Conservation (phyloP, 2,797 vertebrate genomes). For the Lacerta agilis region DNA sequence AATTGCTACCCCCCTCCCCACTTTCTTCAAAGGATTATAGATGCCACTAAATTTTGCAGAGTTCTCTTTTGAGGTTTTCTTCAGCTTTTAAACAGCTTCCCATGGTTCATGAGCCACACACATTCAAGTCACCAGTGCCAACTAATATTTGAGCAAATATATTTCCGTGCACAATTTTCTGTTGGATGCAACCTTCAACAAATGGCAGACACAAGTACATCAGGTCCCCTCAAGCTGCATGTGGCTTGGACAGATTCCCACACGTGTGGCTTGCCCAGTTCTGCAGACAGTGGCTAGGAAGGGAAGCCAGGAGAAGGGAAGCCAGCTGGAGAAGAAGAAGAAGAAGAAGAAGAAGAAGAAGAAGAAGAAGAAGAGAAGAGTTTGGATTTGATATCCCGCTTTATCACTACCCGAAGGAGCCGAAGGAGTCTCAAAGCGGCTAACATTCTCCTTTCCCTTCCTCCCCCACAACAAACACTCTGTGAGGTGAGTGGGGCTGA, state of each 20-base stretch:
- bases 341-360: no score
- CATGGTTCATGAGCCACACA: constrained; percentile 13
- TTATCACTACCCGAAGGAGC: no score
- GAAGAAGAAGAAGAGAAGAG: no score
- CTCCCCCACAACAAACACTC: no score
- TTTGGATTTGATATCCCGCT: no score
- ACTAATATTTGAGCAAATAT: constrained; percentile 20
- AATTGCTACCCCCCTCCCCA: neutral
- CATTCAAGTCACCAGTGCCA: constrained; percentile 17
- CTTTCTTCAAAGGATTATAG: constrained; percentile 7
- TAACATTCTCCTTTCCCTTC: no score
- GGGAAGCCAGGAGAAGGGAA: neutral
- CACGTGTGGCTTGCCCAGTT: neutral
- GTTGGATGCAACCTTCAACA: neutral
- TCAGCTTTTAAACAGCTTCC: constrained; percentile 46
- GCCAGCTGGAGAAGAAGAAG: neutral
- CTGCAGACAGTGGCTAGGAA: neutral
- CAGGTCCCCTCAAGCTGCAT: neutral
- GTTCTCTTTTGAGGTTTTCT: constrained; percentile 50
- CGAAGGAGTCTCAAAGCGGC: no score
- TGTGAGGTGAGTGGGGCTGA: no score
- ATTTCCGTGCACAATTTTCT: constrained; percentile 14
- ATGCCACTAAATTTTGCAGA: constrained; percentile 10
- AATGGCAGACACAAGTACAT: neutral
- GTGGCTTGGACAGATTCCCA: neutral